Conservation (phyloP, 2,113 vertebrate species). For the Hippocampus zosterae region DNA sequence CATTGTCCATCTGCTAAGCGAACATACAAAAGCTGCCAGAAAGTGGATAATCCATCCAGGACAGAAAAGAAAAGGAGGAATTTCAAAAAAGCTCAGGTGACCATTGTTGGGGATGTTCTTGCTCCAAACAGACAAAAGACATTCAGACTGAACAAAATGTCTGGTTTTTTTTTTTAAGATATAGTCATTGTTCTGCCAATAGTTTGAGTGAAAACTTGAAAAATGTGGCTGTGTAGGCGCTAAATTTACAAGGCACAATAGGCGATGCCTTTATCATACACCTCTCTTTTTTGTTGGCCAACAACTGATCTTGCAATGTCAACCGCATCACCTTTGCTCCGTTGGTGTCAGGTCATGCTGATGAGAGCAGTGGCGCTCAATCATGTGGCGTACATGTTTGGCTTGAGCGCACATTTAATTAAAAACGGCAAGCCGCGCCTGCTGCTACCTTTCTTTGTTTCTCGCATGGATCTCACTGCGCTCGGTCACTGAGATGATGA, state of each 20-base stretch:
- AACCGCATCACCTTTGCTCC: neutral
- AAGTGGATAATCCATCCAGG: constrained; percentile 6
- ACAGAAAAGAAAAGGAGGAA: neutral
- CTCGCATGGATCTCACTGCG: constrained; percentile 3
- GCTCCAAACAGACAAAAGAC: neutral
- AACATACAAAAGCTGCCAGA: constrained; percentile 9
- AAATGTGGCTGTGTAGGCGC: no score
- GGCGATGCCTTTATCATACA: neutral
- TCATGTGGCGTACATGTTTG: neutral
- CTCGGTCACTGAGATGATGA: constrained; percentile 20
- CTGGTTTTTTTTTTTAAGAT: no score
- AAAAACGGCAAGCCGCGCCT: neutral
- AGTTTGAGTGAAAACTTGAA: no score
- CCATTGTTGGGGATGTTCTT: neutral
- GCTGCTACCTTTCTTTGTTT: neutral
- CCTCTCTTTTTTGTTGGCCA: neutral
- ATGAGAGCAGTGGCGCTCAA: neutral
- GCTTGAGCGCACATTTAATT: neutral
- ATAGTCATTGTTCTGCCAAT: no score
- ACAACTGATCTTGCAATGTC: neutral
- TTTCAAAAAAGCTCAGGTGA: neutral
- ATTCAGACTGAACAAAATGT: neutral
- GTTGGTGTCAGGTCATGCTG: neutral
- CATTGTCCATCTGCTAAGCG: neutral
- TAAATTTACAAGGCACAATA: neutral